These are phyloP conservation scores for Denticeps clupeoides DNA, from an alignment of 2,797 vertebrate genomes.

Conservation along the genomic window DNA sequence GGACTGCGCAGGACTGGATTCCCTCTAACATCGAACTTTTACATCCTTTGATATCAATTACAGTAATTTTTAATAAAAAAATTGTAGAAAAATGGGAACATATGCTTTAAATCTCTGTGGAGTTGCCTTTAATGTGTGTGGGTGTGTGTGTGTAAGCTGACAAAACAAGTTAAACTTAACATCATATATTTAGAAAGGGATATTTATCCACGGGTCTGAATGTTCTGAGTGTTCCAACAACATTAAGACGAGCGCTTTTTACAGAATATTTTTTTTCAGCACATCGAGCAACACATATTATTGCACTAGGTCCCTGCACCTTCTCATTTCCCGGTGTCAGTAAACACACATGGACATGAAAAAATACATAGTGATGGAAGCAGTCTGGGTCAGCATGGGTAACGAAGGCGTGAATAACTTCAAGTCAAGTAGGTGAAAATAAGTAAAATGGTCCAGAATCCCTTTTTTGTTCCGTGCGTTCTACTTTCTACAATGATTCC, in stretches of 20 bases:
- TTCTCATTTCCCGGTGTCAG: not conserved
- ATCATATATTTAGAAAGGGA: conserved; percentile 24
- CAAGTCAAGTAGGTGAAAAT: no score
- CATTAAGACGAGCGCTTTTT: no score
- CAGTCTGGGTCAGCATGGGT: not conserved
- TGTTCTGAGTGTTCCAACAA: not conserved
- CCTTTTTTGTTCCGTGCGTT: no score
- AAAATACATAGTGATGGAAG: not conserved
- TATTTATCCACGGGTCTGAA: conserved; percentile 7
- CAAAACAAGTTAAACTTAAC: conserved; percentile 20
- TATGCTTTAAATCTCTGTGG: conserved; percentile 19
- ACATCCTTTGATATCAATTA: no score
- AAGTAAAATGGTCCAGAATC: no score
- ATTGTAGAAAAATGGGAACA: no score
- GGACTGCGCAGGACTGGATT: no score
- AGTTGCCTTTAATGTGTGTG: conserved; percentile 12
- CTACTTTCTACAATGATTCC: no score
- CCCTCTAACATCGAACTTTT: no score
- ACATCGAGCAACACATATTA: not conserved
- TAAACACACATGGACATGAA: not conserved
- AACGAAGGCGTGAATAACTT: no score
- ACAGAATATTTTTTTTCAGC: not conserved
- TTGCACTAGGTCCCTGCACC: not conserved
- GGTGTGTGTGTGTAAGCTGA: not conserved
- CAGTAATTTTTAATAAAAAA: no score